Base-by-base conservation (phyloP, 2,888 invertebrate species). In the Timema cristinae region DNA sequence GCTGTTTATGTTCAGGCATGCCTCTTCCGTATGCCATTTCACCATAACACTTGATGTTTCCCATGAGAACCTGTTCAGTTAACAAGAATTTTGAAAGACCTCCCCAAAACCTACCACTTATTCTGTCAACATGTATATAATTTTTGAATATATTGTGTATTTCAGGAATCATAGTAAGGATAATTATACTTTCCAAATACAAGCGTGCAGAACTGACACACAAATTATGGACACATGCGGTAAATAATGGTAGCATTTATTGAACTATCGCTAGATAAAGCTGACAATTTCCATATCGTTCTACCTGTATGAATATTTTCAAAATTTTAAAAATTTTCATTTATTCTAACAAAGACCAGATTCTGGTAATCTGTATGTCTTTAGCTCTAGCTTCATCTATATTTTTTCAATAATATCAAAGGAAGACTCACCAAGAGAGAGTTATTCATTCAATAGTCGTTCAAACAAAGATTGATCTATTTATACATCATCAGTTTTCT, bases 401-500 rank as follows among this genome's bases (percentile, higher is more conserved):
- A 61, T 61, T 10, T 61, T 16, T 47, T 16, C 15, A 61, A 61
- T 61, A 61, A 61, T 47, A 61, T 11, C 61, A 61, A 15, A 61
- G 61, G 16, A 16, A 61, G 32, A 16, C 47, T 15, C 61, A 61
- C 61, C 61, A 16, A 61, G 16, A 61, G 7, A 61, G 6, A 61
- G 9, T 47, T 16, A 5, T 7, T 16, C 16, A 61, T 15, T 61
- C 61, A 61, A 47, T 61, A 61, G 61, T 59, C 16, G 59, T 61
- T 61, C 61, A 61, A 61, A 61, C 61, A 61, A 61, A 61, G 61
- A 61, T 61, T 16, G 15, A 11, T 16, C 61, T 61, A 47, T 61
- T 16, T 16, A 8, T 61, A 61, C 9, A 61, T 47, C 16, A 61
- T 47, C 5, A 61, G 16, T 11, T 16, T 5, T 47, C 61, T 61